Evolutionary conservation across 2,797 vertebrate genomes (phyloP).

Genomic region (Poecilia velifera): DNA sequence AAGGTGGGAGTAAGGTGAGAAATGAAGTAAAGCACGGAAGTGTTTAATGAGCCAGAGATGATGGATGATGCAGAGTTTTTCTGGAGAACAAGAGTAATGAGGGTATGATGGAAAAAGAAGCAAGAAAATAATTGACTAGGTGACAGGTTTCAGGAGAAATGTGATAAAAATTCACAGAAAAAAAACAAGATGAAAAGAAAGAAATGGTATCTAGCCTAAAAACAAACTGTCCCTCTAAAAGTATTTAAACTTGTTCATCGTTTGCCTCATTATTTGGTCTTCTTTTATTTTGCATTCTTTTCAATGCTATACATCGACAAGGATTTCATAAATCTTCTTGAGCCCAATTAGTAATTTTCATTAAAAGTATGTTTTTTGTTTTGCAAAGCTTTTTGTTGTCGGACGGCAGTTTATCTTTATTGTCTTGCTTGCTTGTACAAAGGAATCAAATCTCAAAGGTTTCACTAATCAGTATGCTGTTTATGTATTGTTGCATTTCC

Average conservation of each 20-base stretch:
- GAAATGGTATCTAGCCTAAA: not conserved
- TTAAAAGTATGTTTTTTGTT: not conserved
- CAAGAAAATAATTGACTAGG: slow-evolving; percentile 2
- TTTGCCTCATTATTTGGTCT: not conserved
- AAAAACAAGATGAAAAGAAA: not conserved
- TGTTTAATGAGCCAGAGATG: not conserved
- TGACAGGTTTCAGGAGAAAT: slow-evolving; percentile 15
- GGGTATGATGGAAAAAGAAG: slow-evolving; percentile 3
- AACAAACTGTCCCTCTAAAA: not conserved
- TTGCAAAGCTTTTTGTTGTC: not conserved
- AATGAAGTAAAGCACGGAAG: not conserved
- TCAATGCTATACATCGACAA: not conserved
- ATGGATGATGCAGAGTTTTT: slow-evolving; percentile 13
- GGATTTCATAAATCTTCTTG: not conserved
- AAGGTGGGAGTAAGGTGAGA: not conserved
- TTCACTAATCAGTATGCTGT: not conserved
- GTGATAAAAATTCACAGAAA: not conserved
- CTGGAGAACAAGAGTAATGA: slow-evolving; percentile 16
- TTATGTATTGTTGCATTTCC: not conserved
- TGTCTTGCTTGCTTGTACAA: not conserved
- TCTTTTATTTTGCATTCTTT: not conserved
- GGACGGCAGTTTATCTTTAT: not conserved
- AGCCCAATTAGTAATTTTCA: not conserved
- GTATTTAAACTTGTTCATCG: not conserved
- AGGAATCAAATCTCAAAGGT: not conserved